Conservation (phyloP, 2,797 vertebrate genomes). For the Steatocranus sp. region DNA sequence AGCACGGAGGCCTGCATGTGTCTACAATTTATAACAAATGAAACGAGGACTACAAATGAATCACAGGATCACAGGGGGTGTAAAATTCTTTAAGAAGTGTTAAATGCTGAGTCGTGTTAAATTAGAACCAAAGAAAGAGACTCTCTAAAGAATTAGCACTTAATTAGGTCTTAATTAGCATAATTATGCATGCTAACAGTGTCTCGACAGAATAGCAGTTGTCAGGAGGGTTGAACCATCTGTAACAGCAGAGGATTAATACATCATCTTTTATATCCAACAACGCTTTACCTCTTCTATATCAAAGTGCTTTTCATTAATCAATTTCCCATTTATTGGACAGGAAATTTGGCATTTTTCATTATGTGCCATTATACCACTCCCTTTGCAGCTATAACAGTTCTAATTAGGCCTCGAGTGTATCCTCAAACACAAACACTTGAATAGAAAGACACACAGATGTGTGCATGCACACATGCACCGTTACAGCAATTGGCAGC, state of each 20-base stretch:
- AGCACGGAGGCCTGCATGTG: slow-evolving; percentile 35
- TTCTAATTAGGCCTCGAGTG: slow-evolving; percentile 93
- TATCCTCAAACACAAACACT: slow-evolving; percentile 78
- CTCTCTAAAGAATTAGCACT: slow-evolving; percentile 98
- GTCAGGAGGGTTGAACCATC: slow-evolving; percentile 99
- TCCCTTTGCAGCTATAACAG: slow-evolving; percentile 88
- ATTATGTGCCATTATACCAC: slow-evolving; percentile 92
- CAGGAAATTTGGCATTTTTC: slow-evolving; percentile 97
- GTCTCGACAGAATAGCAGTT: slow-evolving; percentile 99
- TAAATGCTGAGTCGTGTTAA: slow-evolving; percentile 92
- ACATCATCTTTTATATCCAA: slow-evolving; percentile 99
- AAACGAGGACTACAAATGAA: slow-evolving; percentile 57
- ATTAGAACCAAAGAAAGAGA: slow-evolving; percentile 92
- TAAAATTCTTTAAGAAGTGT: slow-evolving; percentile 88
- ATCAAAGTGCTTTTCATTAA: slow-evolving; percentile 99
- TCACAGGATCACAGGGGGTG: slow-evolving; percentile 58
- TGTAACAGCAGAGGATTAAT: slow-evolving; percentile 99
- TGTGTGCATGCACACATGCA: background rate
- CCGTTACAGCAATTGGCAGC: slow-evolving; percentile 74
- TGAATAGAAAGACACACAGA: slow-evolving; percentile 34
- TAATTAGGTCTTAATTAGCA: slow-evolving; percentile 99
- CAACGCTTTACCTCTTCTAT: slow-evolving; percentile 94
- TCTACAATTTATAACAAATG: slow-evolving; percentile 54
- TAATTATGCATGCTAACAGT: slow-evolving; percentile 99
- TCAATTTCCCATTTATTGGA: slow-evolving; percentile 97